A percentile compares a stretch with the other conserved stretches of the same genome.
phyloP scores from a whole-genome alignment of 2,113 vertebrate species.

The Takifugu bimaculatus region DNA sequence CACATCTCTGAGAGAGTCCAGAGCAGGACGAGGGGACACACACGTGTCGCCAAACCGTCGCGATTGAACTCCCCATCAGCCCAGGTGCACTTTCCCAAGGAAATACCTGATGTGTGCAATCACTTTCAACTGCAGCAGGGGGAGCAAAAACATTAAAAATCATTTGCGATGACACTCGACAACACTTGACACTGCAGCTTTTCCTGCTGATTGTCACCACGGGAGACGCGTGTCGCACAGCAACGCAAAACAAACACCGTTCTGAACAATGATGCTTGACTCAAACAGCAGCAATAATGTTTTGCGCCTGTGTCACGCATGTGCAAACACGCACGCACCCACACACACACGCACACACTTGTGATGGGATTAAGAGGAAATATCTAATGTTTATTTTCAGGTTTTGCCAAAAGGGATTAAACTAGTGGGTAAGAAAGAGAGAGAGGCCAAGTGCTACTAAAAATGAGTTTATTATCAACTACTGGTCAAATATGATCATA shows the following conservation, averaged over 20 bases:
- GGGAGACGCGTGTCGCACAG: constrained; percentile 48
- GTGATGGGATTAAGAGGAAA: no score
- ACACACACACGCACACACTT: no score
- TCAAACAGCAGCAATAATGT: constrained; percentile 3
- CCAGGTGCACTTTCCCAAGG: constrained; percentile 40
- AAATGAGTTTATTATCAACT: constrained; percentile 25
- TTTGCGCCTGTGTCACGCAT: no score
- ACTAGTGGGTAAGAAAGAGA: constrained; percentile 9
- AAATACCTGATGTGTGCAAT: constrained; percentile 60
- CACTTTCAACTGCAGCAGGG: constrained; percentile 50
- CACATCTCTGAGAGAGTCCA: neutral
- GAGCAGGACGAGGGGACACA: neutral
- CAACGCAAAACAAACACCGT: no score
- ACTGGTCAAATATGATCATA: constrained; percentile 12
- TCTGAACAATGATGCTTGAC: no score
- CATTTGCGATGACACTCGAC: constrained; percentile 64
- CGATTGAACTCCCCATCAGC: constrained; percentile 51
- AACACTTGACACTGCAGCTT: constrained; percentile 45
- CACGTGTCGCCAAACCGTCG: constrained; percentile 24
- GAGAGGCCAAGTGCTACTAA: constrained; percentile 3
- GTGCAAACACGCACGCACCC: no score
- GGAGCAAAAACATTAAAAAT: constrained; percentile 57
- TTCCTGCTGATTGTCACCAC: constrained; percentile 63
- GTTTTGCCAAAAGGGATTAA: neutral
- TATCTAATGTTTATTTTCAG: no score